These are phyloP conservation scores for Lucilia sericata DNA, from an alignment of 1,140 invertebrate genomes.

Conservation along the genomic window DNA sequence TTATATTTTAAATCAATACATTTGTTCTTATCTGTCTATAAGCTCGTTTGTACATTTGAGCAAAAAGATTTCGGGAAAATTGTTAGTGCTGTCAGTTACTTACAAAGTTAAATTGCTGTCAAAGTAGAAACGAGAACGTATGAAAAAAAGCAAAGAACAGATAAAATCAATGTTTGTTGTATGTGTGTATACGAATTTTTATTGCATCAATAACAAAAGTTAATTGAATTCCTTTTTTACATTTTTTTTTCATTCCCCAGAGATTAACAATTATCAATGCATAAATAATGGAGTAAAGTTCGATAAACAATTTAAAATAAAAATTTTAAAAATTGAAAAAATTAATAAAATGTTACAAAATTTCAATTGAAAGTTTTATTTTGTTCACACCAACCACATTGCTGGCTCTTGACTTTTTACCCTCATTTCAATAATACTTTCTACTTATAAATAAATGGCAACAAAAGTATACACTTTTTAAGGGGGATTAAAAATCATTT, in stretches of 20 bases:
- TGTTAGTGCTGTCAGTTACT: neutral
- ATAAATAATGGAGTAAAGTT: neutral
- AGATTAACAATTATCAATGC: conserved; percentile 1
- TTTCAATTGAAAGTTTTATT: no score
- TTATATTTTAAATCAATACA: neutral
- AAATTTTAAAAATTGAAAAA: no score
- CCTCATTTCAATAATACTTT: no score
- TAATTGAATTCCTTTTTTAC: neutral
- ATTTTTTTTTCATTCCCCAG: neutral
- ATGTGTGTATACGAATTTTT: neutral
- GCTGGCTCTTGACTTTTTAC: no score
- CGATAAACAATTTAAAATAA: no score
- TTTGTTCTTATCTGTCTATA: neutral
- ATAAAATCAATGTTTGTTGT: neutral
- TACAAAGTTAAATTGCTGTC: conserved; percentile 23
- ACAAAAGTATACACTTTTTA: no score
- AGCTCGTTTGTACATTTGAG: neutral
- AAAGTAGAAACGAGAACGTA: neutral
- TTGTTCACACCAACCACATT: no score
- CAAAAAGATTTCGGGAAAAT: neutral
- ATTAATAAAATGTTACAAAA: no score
- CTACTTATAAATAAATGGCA: no score
- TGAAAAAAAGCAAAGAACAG: no score
- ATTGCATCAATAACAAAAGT: conserved; percentile 11
- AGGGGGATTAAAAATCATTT: no score